A percentile compares a stretch with the other conserved stretches of the same genome.
These are phyloP conservation scores for Ennomos fuscantarius DNA, from an alignment of 2,888 invertebrate genomes.

Conservation along the genomic window DNA sequence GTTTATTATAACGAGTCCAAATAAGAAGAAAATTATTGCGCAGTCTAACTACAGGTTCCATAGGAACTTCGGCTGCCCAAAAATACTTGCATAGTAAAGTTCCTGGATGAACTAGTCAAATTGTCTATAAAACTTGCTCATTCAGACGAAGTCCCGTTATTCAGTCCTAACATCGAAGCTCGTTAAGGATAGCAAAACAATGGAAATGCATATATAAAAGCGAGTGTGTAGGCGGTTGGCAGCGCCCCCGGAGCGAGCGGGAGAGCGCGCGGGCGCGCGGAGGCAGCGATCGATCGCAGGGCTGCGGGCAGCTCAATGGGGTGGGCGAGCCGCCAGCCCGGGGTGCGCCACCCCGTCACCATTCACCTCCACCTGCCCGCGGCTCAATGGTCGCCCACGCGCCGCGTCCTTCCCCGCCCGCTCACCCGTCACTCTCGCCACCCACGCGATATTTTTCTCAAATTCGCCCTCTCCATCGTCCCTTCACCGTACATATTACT, in stretches of 20 bases:
- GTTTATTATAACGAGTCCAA: slow-evolving; percentile 5
- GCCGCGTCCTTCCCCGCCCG: slow-evolving; percentile 53
- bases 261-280: slow-evolving; percentile 42
- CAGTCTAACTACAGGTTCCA: slow-evolving; percentile 7
- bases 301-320: slow-evolving; percentile 61
- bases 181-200: slow-evolving; percentile 26
- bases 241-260: slow-evolving; percentile 31
- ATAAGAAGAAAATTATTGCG: slow-evolving; percentile 12
- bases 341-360: slow-evolving; percentile 54
- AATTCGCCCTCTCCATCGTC: slow-evolving; percentile 70
- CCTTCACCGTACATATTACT: slow-evolving; percentile 70
- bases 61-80: slow-evolving; percentile 1
- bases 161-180: slow-evolving; percentile 15
- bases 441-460: slow-evolving; percentile 72
- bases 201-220: slow-evolving; percentile 23
- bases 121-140: slow-evolving; percentile 10
- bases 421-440: slow-evolving; percentile 49
- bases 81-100: not conserved
- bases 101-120: not conserved
- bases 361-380: slow-evolving; percentile 79
- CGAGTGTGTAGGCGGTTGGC: slow-evolving; percentile 27
- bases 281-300: slow-evolving; percentile 68
- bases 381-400: slow-evolving; percentile 83
- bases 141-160: slow-evolving; percentile 17
- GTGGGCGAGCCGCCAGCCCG: slow-evolving; percentile 50